Evolutionary conservation across 1,140 invertebrate genomes (phyloP).

Genomic region (Acromyrmex charruanus): DNA sequence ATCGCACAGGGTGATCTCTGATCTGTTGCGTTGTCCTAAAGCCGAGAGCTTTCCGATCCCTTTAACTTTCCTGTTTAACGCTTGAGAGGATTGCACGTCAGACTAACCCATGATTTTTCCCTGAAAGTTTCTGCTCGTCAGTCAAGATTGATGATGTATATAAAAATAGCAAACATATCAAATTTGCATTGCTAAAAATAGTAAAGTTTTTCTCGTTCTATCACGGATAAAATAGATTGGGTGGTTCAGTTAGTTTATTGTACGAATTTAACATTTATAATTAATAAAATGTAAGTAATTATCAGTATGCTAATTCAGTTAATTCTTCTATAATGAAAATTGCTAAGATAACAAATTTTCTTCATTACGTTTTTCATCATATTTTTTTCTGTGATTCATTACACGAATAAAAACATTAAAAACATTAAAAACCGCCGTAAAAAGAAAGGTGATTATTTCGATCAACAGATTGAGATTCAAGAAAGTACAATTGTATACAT

Average conservation of each 20-base stretch:
- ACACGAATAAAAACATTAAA: background rate
- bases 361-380: too few relatives aligned
- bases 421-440: background rate
- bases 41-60: slow-evolving; percentile 4
- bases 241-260: too few relatives aligned
- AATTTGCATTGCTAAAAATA: background rate
- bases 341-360: too few relatives aligned
- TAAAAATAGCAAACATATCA: background rate
- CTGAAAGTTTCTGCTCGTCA: slow-evolving; percentile 2
- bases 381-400: too few relatives aligned
- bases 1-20: slow-evolving; percentile 23
- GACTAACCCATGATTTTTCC: background rate
- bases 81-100: background rate
- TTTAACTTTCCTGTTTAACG: slow-evolving; percentile 29
- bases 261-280: too few relatives aligned
- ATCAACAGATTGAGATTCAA: background rate
- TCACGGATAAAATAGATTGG: too few relatives aligned
- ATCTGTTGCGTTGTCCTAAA: slow-evolving; percentile 14
- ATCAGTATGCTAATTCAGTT: too few relatives aligned
- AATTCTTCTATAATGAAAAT: too few relatives aligned
- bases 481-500: too few relatives aligned
- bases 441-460: background rate
- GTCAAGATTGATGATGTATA: background rate
- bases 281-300: too few relatives aligned
- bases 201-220: background rate